A percentile compares a stretch with the other conserved stretches of the same genome.
Evolutionary conservation across 2,888 invertebrate genomes (phyloP).

Genomic region (Latrodectus elegans): DNA sequence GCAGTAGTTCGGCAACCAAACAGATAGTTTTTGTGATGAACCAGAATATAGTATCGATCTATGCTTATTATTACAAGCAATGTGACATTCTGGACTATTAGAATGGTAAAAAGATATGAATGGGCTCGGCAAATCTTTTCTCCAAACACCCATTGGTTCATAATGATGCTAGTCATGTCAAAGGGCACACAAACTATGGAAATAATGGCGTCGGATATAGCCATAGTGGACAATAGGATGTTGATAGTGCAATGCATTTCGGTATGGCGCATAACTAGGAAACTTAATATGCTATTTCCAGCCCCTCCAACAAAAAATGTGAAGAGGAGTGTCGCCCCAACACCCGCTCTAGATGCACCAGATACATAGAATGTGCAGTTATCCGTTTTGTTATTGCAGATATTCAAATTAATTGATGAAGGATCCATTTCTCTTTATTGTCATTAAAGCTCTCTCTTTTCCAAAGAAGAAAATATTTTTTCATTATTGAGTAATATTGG

Average conservation of each 20-base stretch:
- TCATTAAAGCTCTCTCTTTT: no score
- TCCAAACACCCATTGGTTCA: slow-evolving; percentile 70
- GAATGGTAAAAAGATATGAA: slow-evolving; percentile 71
- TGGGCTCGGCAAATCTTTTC: slow-evolving; percentile 68
- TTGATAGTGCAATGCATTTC: slow-evolving; percentile 74
- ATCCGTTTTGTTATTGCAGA: neutral
- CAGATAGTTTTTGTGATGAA: slow-evolving; percentile 72
- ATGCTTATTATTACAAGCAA: slow-evolving; percentile 73
- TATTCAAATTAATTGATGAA: neutral
- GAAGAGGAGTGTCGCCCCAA: neutral
- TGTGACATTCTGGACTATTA: slow-evolving; percentile 72
- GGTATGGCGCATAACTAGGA: slow-evolving; percentile 73
- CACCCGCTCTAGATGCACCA: neutral
- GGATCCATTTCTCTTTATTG: no score
- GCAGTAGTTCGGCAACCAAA: slow-evolving; percentile 70
- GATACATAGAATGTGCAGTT: slow-evolving; percentile 4
- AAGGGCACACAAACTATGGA: slow-evolving; percentile 72
- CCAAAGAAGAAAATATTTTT: no score
- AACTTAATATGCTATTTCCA: slow-evolving; percentile 73
- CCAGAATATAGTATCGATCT: slow-evolving; percentile 73
- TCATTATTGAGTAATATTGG: no score
- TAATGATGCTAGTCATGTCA: slow-evolving; percentile 70
- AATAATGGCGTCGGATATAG: slow-evolving; percentile 72
- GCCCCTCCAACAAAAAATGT: slow-evolving; percentile 14
- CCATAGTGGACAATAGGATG: slow-evolving; percentile 73